A percentile compares a stretch with the other conserved stretches of the same genome.
Evolutionary conservation across 2,113 vertebrate species (phyloP).

Genomic region (Lepus europaeus): DNA sequence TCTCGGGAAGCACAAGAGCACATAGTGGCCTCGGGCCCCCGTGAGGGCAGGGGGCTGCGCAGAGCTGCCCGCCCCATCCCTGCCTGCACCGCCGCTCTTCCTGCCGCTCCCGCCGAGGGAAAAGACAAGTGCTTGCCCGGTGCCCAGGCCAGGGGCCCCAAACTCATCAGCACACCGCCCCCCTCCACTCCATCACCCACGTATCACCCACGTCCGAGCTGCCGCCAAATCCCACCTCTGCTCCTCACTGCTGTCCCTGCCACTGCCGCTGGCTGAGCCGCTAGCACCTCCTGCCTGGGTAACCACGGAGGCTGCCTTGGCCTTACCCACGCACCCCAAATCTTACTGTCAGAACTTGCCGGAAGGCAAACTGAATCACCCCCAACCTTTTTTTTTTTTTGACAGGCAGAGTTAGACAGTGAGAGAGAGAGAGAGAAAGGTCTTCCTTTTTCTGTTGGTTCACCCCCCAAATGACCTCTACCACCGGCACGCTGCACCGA

Average conservation of each 20-base stretch:
- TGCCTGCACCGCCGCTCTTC: background rate
- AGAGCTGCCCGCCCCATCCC: too few relatives aligned
- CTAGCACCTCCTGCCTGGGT: background rate
- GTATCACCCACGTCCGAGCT: background rate
- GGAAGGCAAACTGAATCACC: background rate
- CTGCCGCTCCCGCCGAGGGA: background rate
- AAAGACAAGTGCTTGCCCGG: background rate
- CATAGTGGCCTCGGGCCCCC: background rate
- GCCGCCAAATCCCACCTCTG: background rate
- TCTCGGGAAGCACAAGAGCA: background rate
- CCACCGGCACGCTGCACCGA: too few relatives aligned
- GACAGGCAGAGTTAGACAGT: too few relatives aligned
- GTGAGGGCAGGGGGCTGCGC: too few relatives aligned
- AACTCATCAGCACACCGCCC: accelerated
- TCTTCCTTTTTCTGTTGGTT: too few relatives aligned
- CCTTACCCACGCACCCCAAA: too few relatives aligned
- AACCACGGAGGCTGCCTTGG: accelerated
- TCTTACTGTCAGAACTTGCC: background rate
- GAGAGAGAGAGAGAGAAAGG: too few relatives aligned
- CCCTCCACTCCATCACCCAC: accelerated
- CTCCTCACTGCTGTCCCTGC: background rate
- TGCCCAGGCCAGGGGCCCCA: background rate
- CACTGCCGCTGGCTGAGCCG: background rate
- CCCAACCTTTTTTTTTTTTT: background rate
- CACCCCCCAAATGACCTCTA: too few relatives aligned